These are phyloP conservation scores for Heterotis niloticus DNA, from an alignment of 2,113 vertebrate genomes.

Conservation along the genomic window DNA sequence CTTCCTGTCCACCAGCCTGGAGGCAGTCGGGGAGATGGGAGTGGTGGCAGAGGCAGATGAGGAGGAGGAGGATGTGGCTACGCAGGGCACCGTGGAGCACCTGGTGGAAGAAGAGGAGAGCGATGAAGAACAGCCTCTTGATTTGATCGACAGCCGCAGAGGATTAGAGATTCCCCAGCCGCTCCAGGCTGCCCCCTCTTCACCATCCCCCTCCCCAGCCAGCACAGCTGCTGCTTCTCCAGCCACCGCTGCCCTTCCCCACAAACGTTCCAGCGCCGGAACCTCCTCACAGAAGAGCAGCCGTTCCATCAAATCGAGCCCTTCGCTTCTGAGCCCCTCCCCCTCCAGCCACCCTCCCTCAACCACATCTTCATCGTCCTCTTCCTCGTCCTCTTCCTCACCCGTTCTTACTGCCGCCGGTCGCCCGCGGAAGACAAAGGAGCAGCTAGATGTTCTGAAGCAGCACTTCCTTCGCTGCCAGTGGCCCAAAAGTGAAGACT, in stretches of 20 bases:
- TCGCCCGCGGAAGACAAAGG: slow-evolving; percentile 80
- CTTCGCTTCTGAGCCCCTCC: slow-evolving; percentile 27
- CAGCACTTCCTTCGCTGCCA: slow-evolving; percentile 79
- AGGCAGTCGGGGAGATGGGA: slow-evolving; percentile 57
- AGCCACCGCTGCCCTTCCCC: slow-evolving; percentile 38
- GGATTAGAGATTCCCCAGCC: slow-evolving; percentile 47
- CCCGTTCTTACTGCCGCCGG: slow-evolving; percentile 63
- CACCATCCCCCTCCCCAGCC: slow-evolving; percentile 43
- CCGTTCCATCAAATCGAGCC: slow-evolving; percentile 49
- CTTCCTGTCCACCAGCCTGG: slow-evolving; percentile 64
- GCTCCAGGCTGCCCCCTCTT: slow-evolving; percentile 29
- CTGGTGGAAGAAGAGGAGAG: slow-evolving; percentile 39
- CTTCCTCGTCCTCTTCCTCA: slow-evolving; percentile 56
- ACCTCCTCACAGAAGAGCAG: slow-evolving; percentile 53
- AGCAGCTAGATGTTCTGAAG: slow-evolving; percentile 80
- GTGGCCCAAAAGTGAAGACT: slow-evolving; percentile 82
- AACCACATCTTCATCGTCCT: slow-evolving; percentile 37
- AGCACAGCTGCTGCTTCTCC: slow-evolving; percentile 45
- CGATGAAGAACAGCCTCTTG: slow-evolving; percentile 54
- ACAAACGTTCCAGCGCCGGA: slow-evolving; percentile 51
- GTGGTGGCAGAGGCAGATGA: slow-evolving; percentile 31
- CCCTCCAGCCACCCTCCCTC: slow-evolving; percentile 39
- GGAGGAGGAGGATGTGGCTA: slow-evolving; percentile 34
- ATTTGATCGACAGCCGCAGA: slow-evolving; percentile 49
- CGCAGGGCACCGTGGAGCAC: slow-evolving; percentile 35